Conservation (phyloP, 2,888 invertebrate species). For the Sthenelais limicola region DNA sequence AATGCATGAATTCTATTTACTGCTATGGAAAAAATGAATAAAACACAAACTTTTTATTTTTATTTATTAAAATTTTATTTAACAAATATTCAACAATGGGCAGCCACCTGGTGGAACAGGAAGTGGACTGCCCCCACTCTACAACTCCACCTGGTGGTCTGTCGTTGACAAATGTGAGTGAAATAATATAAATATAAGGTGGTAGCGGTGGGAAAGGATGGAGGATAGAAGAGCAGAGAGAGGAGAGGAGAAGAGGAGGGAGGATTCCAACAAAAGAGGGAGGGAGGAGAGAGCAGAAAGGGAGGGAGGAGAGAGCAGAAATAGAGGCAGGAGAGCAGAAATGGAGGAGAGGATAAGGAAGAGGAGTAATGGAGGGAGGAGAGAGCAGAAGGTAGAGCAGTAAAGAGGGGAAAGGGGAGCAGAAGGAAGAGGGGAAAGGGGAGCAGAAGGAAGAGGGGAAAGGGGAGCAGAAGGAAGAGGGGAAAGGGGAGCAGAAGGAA, state of each 20-base stretch:
- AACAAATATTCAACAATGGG: no score
- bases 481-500: neutral
- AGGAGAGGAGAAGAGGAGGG: neutral
- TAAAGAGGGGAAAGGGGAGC: neutral
- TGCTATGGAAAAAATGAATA: no score
- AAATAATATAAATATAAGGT: no score
- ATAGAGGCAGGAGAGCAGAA: neutral
- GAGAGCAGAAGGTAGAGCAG: neutral
- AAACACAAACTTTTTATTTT: no score
- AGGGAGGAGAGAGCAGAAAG: conserved; percentile 4
- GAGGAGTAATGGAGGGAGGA: neutral
- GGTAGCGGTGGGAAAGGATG: no score
- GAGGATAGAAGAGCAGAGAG: no score
- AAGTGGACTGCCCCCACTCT: no score
- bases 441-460: neutral
- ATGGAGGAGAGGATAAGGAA: neutral
- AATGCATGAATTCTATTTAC: no score
- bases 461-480: neutral
- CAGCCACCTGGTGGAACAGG: no score
- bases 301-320: neutral
- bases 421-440: neutral
- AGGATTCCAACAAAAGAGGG: neutral
- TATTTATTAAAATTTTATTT: no score
- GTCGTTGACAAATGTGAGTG: no score
- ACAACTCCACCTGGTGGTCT: no score